Evolutionary conservation across 2,888 invertebrate species (phyloP), one percentile per base, ranked within the genome.

Genomic region (Spodoptera littoralis): DNA sequence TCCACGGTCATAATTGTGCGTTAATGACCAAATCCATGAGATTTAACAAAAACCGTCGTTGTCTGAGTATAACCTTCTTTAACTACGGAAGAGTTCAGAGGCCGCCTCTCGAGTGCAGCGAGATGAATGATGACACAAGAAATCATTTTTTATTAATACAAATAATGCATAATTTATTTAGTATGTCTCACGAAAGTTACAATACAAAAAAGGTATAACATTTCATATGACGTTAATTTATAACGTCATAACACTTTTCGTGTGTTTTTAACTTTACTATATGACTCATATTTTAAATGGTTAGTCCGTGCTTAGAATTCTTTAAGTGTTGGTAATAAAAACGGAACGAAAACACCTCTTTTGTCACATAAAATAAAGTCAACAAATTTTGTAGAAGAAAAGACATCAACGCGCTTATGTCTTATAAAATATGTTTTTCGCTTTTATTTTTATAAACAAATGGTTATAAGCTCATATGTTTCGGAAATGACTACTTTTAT

Each of bases 51-150:
- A 68, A 57, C 30, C 46, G 52, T 58, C 48, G 57, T 49, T 41
- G 52, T 4, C 11, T 24, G 45, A 60, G 11, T 60, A 42, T 46
- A 60, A 44, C 73, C 68, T 63, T 55, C 51, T 60, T 22, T 12
- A 48, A 65, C 36, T 50, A 13, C 74, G 73, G 73, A 74, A 73
- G 64, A 65, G 55, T 65, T 64, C 52, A 65, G 53, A 61, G 80
- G 80, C 65, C 73, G 53, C 51, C 62, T 48, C 57, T 77, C 76
- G 44, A 64, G 73, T 77, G 80, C 66, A 70, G 68, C 80, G 80
- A 77, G 61, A 65, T 57, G 56, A 55, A 55, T 52, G 47, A 41
- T 46, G 50, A 43, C 41, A 59, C 12, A 72, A 65, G 44, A 72
- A 57, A 53, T 36, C 18, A 18, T 18, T 36, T 8, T 2, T 36